phyloP scores from a whole-genome alignment of 2,797 vertebrate species.

The Acestrorhynchus altus region DNA sequence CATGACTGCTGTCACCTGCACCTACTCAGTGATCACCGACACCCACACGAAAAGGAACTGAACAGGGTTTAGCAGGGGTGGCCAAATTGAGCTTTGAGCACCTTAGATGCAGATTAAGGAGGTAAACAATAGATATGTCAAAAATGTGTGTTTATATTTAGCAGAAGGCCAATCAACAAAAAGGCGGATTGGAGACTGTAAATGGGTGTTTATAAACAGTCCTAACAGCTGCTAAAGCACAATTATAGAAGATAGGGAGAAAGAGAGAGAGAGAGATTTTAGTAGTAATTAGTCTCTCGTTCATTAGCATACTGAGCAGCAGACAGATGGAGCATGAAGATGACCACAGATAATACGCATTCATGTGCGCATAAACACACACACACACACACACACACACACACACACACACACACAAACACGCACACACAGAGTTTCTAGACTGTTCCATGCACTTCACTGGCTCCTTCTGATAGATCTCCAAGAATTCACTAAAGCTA shows the following conservation, averaged over 20 bases:
- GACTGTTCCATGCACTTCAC: neutral
- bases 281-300: conserved; percentile 85
- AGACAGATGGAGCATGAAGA: conserved; percentile 56
- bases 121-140: neutral
- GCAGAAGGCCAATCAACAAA: neutral
- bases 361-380: conserved; percentile 11
- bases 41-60: conserved; percentile 13
- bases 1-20: conserved; percentile 28
- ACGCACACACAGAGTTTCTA: neutral
- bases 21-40: conserved; percentile 1
- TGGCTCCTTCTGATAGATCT: neutral
- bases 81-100: neutral
- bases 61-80: neutral
- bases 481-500: neutral
- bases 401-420: too few species aligned
- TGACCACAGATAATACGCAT: conserved; percentile 46
- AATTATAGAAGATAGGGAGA: conserved; percentile 32
- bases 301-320: conserved; percentile 81
- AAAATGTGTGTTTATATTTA: neutral
- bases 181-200: conserved; percentile 3
- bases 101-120: neutral
- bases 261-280: conserved; percentile 53
- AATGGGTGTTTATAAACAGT: conserved; percentile 9
- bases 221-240: conserved; percentile 16
- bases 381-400: conserved; percentile 24